A percentile compares a stretch with the other conserved stretches of the same genome.
Conservation (phyloP, 2,113 vertebrate species). For the Crotalus tigris region DNA sequence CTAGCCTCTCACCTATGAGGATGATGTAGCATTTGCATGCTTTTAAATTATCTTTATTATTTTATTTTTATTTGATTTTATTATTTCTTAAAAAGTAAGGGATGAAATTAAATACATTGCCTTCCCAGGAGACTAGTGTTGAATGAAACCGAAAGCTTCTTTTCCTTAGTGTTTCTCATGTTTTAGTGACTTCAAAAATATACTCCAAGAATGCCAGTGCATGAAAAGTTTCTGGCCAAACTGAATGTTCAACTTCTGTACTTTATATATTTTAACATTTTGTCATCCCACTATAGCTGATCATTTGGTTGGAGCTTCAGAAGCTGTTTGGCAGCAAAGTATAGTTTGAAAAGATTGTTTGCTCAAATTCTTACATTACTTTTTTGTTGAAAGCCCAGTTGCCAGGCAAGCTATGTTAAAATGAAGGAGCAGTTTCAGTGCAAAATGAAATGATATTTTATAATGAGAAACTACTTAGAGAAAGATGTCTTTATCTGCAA, state of each 20-base stretch:
- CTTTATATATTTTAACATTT: neutral
- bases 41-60: neutral
- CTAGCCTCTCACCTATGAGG: too few species aligned
- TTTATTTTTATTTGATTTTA: too few species aligned
- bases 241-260: neutral
- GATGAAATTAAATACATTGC: neutral
- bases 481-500: neutral
- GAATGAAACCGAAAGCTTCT: neutral
- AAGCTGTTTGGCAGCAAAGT: slow-evolving; percentile 44
- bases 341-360: slow-evolving; percentile 16
- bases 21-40: neutral
- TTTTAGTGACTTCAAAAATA: neutral
- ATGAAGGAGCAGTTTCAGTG: slow-evolving; percentile 1
- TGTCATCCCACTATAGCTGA: slow-evolving; percentile 25
- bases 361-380: neutral
- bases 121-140: neutral
- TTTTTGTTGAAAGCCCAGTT: slow-evolving; percentile 7
- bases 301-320: slow-evolving; percentile 25
- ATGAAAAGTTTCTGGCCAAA: neutral
- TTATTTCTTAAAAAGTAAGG: neutral
- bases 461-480: neutral
- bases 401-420: neutral
- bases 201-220: neutral
- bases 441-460: neutral
- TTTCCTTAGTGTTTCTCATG: neutral